Percentiles rank a stretch among this genome's conserved stretches.
Evolutionary conservation across 2,113 vertebrate genomes (phyloP).

Genomic region (Todiramphus chloris): DNA sequence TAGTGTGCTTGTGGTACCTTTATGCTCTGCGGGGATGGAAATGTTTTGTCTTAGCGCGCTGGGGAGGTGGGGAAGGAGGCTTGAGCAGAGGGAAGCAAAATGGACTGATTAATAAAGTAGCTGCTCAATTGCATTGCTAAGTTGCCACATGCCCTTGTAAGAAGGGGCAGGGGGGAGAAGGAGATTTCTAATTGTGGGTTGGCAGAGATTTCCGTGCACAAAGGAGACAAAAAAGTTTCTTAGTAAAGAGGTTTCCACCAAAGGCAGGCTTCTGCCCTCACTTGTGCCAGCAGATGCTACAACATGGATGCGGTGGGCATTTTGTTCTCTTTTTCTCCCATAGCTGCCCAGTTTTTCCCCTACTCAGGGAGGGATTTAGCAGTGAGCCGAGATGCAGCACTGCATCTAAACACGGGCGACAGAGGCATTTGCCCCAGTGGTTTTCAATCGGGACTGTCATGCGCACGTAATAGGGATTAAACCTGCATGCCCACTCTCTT

Average conservation of each 20-base stretch:
- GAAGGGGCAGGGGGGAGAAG: neutral
- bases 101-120: neutral
- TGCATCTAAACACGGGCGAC: neutral
- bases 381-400: neutral
- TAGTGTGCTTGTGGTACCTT: neutral
- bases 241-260: neutral
- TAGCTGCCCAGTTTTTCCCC: neutral
- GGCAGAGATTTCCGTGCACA: neutral
- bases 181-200: neutral
- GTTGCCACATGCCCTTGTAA: neutral
- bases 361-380: neutral
- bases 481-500: neutral
- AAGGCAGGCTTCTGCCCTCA: neutral
- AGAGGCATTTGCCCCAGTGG: neutral
- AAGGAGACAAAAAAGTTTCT: neutral
- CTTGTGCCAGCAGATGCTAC: neutral
- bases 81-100: neutral
- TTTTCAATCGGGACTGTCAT: neutral
- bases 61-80: neutral
- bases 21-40: rapidly evolving
- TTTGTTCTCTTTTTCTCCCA: neutral
- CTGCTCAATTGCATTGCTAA: neutral
- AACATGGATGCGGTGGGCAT: neutral
- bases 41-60: rapidly evolving
- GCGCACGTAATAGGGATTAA: neutral